Conservation (phyloP, 2,888 invertebrate genomes). For the Thysanoteuthis rhombus region DNA sequence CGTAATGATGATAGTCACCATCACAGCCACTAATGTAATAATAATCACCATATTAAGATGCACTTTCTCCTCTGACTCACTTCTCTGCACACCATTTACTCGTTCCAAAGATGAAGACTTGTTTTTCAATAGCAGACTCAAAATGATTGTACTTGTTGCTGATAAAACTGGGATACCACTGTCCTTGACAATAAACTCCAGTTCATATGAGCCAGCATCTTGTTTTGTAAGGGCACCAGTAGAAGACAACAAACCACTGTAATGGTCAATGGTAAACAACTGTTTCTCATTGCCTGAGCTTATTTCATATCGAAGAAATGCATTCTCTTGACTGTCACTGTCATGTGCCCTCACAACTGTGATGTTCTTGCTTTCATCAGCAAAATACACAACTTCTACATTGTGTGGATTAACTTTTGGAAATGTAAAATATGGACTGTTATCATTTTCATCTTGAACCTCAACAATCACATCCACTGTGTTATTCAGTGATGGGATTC, state of each 20-base stretch:
- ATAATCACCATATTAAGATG: slow-evolving; percentile 12
- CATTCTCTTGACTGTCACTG: slow-evolving; percentile 12
- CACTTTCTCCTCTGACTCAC: background rate
- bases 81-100: background rate
- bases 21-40: background rate
- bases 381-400: background rate
- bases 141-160: background rate
- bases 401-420: background rate
- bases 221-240: slow-evolving; percentile 12
- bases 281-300: background rate
- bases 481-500: background rate
- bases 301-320: background rate
- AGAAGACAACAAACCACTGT: slow-evolving; percentile 12
- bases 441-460: slow-evolving; percentile 12
- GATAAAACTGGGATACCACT: background rate
- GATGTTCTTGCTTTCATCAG: background rate
- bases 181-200: background rate
- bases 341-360: background rate
- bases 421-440: background rate
- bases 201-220: background rate
- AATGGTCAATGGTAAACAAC: background rate
- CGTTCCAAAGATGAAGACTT: background rate
- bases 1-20: background rate
- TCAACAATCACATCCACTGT: slow-evolving; percentile 12
- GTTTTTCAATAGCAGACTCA: background rate